Conservation (phyloP, 2,888 invertebrate species). For the Drosophila bunnanda region DNA sequence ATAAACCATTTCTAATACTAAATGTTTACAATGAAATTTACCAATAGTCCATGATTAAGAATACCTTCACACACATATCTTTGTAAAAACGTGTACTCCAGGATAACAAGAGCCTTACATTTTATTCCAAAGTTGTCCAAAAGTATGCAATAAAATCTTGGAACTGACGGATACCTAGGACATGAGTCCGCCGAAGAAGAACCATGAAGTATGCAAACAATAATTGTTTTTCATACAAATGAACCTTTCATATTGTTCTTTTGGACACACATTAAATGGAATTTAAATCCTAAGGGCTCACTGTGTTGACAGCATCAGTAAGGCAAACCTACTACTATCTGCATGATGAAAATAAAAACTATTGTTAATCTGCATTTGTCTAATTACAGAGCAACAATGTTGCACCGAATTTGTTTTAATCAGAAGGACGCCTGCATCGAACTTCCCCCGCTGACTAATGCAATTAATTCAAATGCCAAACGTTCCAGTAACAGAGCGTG, state of each 20-base stretch:
- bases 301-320: not conserved
- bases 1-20: too few species aligned
- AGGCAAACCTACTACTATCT: not conserved
- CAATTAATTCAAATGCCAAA: slow-evolving; percentile 31
- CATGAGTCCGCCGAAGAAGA: not conserved
- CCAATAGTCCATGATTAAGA: too few species aligned
- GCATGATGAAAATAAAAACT: not conserved
- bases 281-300: not conserved
- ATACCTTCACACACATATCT: not conserved
- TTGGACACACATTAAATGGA: not conserved
- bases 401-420: not conserved
- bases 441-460: slow-evolving; percentile 23
- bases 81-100: not conserved
- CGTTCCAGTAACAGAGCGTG: slow-evolving; percentile 21
- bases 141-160: not conserved
- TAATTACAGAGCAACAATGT: not conserved
- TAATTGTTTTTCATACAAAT: not conserved
- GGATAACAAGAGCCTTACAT: not conserved
- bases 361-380: too few species aligned
- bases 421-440: not conserved
- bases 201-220: not conserved
- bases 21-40: too few species aligned
- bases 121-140: not conserved
- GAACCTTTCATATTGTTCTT: not conserved
- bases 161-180: not conserved